Conservation (phyloP, 2,113 vertebrate species). For the Benitochromis conjunctus region DNA sequence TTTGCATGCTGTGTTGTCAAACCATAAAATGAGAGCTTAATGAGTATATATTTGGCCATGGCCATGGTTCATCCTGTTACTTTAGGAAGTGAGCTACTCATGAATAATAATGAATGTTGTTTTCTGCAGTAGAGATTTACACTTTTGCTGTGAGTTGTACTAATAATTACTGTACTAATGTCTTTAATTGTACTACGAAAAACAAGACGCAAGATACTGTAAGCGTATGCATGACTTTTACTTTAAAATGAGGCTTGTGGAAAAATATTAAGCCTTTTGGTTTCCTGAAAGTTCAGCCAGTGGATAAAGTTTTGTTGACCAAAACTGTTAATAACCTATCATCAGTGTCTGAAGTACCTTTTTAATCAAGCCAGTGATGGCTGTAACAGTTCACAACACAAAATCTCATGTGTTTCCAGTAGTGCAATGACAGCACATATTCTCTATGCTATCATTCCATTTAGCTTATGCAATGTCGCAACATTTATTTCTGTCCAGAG, state of each 20-base stretch:
- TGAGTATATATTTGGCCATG: slow-evolving; percentile 6
- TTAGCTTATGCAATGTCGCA: neutral
- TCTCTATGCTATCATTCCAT: neutral
- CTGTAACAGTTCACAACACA: neutral
- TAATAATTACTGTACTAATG: slow-evolving; percentile 11
- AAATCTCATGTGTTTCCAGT: neutral
- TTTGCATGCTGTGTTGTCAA: slow-evolving; percentile 12
- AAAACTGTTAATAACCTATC: neutral
- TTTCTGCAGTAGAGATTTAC: slow-evolving; percentile 6
- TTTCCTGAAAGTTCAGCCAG: neutral
- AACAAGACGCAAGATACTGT: neutral
- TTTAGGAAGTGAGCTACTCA: neutral
- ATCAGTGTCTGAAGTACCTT: neutral
- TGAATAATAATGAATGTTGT: slow-evolving; percentile 27
- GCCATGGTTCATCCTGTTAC: neutral
- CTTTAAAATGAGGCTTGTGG: neutral
- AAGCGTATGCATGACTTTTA: neutral
- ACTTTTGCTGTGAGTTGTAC: neutral
- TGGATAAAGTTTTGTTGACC: neutral
- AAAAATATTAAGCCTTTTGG: neutral
- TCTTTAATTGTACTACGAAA: neutral
- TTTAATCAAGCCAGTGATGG: neutral
- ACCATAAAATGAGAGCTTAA: slow-evolving; percentile 37
- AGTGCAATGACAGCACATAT: neutral
- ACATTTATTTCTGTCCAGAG: neutral